These are phyloP conservation scores for Balaeniceps rex DNA, from an alignment of 2,113 vertebrate species.

Conservation along the genomic window DNA sequence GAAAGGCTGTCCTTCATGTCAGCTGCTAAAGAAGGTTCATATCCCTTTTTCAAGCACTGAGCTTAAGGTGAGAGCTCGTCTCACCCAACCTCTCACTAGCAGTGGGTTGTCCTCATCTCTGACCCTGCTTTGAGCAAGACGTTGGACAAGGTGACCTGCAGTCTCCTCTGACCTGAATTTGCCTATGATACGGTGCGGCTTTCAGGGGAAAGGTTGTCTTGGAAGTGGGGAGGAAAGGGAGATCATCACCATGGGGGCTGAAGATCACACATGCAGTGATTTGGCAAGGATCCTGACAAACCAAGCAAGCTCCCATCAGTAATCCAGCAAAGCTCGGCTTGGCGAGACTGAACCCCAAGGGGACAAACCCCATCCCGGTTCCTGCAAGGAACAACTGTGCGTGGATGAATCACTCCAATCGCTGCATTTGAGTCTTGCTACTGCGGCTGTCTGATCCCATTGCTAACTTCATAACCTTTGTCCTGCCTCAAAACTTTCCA, in stretches of 20 bases:
- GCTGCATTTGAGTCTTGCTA: fast-evolving
- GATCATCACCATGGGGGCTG: fast-evolving
- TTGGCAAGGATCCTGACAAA: not conserved
- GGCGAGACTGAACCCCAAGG: not conserved
- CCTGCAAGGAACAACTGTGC: not conserved
- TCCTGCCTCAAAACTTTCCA: not conserved
- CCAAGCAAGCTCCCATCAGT: not conserved
- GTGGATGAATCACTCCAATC: not conserved
- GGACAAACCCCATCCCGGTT: not conserved
- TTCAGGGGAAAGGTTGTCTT: not conserved
- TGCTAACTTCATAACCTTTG: not conserved
- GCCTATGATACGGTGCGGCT: not conserved
- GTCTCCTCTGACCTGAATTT: not conserved
- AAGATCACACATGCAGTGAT: not conserved
- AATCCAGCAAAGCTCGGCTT: not conserved
- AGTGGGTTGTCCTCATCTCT: not conserved
- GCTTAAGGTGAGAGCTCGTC: not conserved
- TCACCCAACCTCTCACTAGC: not conserved
- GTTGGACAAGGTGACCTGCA: not conserved
- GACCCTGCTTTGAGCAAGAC: not conserved
- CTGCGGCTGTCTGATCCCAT: not conserved
- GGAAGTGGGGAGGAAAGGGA: not conserved
- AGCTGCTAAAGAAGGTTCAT: not conserved
- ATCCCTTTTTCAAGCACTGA: not conserved
- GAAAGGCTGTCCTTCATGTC: not conserved